phyloP scores from a whole-genome alignment of 2,888 invertebrate species.

The Hydropsyche betteni region DNA sequence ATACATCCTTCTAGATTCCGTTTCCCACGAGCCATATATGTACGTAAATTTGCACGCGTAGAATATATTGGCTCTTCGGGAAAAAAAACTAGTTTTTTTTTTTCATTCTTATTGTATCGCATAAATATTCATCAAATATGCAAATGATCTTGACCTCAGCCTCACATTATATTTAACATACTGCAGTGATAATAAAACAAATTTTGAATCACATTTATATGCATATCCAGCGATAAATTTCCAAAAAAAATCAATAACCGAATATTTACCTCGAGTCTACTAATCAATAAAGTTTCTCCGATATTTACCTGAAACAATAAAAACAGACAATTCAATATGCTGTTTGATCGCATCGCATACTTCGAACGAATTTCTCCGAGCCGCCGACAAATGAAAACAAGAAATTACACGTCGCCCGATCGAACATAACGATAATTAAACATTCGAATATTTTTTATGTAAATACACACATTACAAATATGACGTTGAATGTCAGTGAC shows the following conservation, averaged over 20 bases:
- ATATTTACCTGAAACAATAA: conserved; percentile 22
- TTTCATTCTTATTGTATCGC: not conserved
- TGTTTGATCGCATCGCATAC: not conserved
- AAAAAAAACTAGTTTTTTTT: conserved; percentile 24
- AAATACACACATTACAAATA: conserved; percentile 16
- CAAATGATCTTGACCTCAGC: conserved; percentile 28
- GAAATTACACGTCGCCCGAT: not conserved
- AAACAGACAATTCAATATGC: not conserved
- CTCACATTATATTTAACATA: conserved; percentile 22
- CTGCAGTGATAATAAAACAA: conserved; percentile 18
- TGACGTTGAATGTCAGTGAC: conserved; percentile 25
- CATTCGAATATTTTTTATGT: not conserved
- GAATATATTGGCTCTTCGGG: not conserved
- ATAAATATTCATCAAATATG: conserved; percentile 29
- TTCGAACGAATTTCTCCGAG: not conserved
- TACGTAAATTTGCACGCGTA: conserved; percentile 9
- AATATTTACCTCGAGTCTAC: conserved; percentile 4
- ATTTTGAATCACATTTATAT: conserved; percentile 5
- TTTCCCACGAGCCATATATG: conserved; percentile 33
- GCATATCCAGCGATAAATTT: not conserved
- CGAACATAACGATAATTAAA: not conserved
- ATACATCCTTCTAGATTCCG: conserved; percentile 28
- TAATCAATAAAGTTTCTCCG: not conserved
- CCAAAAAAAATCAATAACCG: not conserved
- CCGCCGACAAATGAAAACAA: not conserved